phyloP scores from a whole-genome alignment of 2,888 invertebrate species.

The Trichogramma evanescens region DNA sequence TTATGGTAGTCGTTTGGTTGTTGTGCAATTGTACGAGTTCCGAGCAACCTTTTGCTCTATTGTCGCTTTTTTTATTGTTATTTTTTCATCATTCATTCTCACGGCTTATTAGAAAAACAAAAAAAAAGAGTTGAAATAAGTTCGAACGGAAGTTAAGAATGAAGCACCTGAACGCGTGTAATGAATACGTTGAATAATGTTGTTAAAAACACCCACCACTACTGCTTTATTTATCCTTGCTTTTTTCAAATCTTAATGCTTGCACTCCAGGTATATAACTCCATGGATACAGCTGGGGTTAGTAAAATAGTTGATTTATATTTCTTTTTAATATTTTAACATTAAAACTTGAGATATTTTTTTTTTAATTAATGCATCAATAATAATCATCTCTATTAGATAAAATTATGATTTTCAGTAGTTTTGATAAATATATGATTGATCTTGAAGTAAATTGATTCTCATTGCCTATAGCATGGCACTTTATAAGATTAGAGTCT shows the following conservation, averaged over 20 bases:
- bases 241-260: slow-evolving; percentile 29
- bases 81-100: background rate
- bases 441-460: too few relatives aligned
- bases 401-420: too few relatives aligned
- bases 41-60: slow-evolving; percentile 7
- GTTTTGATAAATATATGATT: too few relatives aligned
- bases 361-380: background rate
- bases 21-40: slow-evolving; percentile 10
- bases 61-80: background rate
- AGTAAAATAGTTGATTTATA: slow-evolving; percentile 21
- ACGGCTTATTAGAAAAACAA: background rate
- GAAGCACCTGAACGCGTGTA: slow-evolving; percentile 26
- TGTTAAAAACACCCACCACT: slow-evolving; percentile 10
- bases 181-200: slow-evolving; percentile 2
- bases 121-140: background rate
- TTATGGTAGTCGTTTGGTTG: slow-evolving; percentile 8
- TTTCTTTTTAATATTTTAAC: background rate
- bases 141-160: slow-evolving; percentile 7
- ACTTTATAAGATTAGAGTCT: background rate
- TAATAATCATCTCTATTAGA: too few relatives aligned
- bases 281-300: slow-evolving; percentile 35
- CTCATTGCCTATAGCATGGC: too few relatives aligned
- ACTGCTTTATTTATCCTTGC: slow-evolving; percentile 20
- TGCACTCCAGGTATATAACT: slow-evolving; percentile 35
- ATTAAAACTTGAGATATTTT: background rate